phyloP scores from a whole-genome alignment of 2,113 vertebrate genomes.

The Raphicerus campestris region DNA sequence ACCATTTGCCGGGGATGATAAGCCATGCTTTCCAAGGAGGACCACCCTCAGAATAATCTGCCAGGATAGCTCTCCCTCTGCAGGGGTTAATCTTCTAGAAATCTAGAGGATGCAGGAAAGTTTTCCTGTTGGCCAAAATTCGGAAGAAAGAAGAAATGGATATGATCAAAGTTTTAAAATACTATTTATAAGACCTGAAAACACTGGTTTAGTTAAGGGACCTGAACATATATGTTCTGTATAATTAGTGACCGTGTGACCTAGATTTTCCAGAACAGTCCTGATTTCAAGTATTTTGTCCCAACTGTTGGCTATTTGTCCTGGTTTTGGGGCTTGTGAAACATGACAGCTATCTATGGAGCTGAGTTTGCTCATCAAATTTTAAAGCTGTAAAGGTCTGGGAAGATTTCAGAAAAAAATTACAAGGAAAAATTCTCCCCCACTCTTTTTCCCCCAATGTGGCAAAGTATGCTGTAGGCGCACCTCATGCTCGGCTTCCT shows the following conservation, averaged over 20 bases:
- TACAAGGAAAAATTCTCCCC: background rate
- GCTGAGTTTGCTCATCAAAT: background rate
- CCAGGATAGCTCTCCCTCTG: background rate
- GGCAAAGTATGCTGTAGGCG: accelerated
- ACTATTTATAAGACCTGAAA: background rate
- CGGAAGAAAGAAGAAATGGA: background rate
- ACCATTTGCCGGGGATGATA: constrained; percentile 32
- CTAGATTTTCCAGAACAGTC: constrained; percentile 34
- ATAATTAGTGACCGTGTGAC: constrained; percentile 43
- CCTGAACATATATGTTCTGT: constrained; percentile 36
- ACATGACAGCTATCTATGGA: background rate
- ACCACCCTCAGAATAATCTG: background rate
- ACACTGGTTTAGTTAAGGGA: background rate
- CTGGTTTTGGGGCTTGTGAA: background rate
- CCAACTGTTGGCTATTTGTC: background rate
- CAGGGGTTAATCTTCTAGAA: background rate
- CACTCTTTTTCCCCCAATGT: too few relatives aligned
- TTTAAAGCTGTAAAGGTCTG: background rate
- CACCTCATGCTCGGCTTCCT: accelerated
- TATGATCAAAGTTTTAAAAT: background rate
- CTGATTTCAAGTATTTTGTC: background rate
- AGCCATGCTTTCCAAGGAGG: background rate
- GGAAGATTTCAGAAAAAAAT: background rate
- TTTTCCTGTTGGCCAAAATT: background rate
- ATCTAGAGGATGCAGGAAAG: background rate